Base-by-base conservation (phyloP, 1,140 invertebrate species). In the Fopius arisanus region DNA sequence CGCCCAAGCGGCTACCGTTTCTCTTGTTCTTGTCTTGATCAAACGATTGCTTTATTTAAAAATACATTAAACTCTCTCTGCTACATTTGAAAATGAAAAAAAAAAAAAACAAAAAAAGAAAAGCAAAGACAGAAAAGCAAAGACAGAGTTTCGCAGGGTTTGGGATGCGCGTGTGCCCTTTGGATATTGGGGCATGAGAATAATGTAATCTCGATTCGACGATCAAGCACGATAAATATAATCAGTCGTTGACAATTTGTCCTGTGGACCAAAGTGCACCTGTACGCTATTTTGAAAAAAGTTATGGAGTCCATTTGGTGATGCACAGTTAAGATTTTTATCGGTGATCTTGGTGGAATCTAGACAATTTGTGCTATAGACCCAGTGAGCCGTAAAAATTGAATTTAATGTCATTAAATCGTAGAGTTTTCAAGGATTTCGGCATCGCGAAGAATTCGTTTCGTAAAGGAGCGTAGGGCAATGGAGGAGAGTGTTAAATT, bases 31-130 rank as follows among this genome's bases (percentile, higher is more conserved):
- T 66, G 65, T 78, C 76, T 77, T 76, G 81, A 83, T 83, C 81
- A 67, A 19, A 77, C 81, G 81, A 83, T 83, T 82, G 81, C 79
- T 83, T 83, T 82, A 82, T 81, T 83, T 81, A 26, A 59, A 77
- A 82, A 78, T 78, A 75, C 77, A 78, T 80, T 81, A 80, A 80
- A 78, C 63, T 66, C 43, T 31, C 75, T 68, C 70, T 31, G 59
- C 59, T 31, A 28, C 33, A 37, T 37, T 37, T 37, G 33, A 12
- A 5, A 37, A 10, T 2, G 7, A n/a, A 51, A 9, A 9, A 21
- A 51, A 7, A 19, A 51, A 16, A 51, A 51, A 16, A 19, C 3
- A 12, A 59, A 26, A 12, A 59, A 59, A 5, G 2, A 54, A 21
- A 9, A 6, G 48, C n/a, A n/a, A n/a, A n/a, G n/a, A n/a, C n/a